A percentile compares a stretch with the other conserved stretches of the same genome.
phyloP scores from a whole-genome alignment of 1,140 invertebrate genomes.

The Drosophila kurseongensis region DNA sequence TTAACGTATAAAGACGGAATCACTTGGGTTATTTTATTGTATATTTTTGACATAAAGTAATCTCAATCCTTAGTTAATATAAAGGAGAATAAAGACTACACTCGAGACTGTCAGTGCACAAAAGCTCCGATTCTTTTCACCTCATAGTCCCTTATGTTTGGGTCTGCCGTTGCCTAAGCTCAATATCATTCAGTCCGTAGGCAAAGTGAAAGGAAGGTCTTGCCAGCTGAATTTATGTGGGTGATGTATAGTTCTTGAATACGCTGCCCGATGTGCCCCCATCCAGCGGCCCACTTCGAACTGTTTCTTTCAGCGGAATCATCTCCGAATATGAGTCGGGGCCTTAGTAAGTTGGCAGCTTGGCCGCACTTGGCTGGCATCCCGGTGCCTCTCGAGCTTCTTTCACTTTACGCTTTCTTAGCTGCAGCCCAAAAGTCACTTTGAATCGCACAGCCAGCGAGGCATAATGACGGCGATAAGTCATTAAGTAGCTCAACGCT shows the following conservation, averaged over 20 bases:
- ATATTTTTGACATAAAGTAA: too few relatives aligned
- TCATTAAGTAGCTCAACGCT: constrained; percentile 73
- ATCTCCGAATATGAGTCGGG: constrained; percentile 32
- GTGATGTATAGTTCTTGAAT: constrained; percentile 55
- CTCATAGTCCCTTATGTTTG: constrained; percentile 22
- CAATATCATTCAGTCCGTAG: constrained; percentile 63
- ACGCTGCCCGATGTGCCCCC: constrained; percentile 36
- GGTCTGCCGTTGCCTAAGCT: constrained; percentile 26
- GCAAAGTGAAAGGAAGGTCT: constrained; percentile 62
- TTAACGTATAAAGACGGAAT: too few relatives aligned
- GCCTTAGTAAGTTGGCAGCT: constrained; percentile 13
- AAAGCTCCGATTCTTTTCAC: constrained; percentile 9
- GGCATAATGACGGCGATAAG: constrained; percentile 74
- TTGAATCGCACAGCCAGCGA: constrained; percentile 49
- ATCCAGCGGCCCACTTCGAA: constrained; percentile 6
- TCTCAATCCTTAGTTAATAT: neutral
- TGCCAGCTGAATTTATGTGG: constrained; percentile 54
- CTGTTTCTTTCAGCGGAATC: constrained; percentile 34
- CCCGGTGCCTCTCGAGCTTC: constrained; percentile 50
- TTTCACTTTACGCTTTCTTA: constrained; percentile 78
- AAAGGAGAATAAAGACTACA: neutral
- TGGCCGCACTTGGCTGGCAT: constrained; percentile 59
- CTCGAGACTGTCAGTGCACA: constrained; percentile 11
- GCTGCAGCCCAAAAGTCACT: constrained; percentile 56
- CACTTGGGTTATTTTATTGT: too few relatives aligned